Conservation (phyloP, 1,140 invertebrate species). For the Lineus longissimus region DNA sequence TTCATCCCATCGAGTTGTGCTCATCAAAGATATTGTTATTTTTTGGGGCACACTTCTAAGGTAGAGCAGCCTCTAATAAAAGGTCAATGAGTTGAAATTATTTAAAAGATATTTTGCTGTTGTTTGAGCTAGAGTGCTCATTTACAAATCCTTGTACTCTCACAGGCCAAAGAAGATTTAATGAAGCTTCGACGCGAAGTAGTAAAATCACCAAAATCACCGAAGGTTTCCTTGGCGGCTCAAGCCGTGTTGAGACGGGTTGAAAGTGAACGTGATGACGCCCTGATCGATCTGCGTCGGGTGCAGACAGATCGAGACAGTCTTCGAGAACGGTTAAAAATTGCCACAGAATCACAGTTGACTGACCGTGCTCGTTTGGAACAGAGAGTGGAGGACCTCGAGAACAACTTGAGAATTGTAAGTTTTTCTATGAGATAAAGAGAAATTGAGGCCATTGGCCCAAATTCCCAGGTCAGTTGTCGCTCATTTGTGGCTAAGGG, state of each 20-base stretch:
- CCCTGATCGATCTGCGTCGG: conserved; percentile 42
- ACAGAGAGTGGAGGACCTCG: conserved; percentile 49
- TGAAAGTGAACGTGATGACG: conserved; percentile 52
- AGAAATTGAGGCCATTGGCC: neutral
- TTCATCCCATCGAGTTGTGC: too few relatives aligned
- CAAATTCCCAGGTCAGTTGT: too few relatives aligned
- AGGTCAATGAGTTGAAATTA: too few relatives aligned
- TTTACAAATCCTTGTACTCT: too few relatives aligned
- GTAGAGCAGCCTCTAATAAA: too few relatives aligned
- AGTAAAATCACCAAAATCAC: conserved; percentile 45
- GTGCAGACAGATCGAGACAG: conserved; percentile 51
- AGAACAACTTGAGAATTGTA: conserved; percentile 30
- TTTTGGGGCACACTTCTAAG: too few relatives aligned
- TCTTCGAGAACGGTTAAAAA: conserved; percentile 51
- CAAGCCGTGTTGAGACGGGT: conserved; percentile 50
- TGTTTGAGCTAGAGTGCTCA: too few relatives aligned
- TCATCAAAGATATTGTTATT: too few relatives aligned
- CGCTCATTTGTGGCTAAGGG: too few relatives aligned
- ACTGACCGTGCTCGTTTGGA: conserved; percentile 52
- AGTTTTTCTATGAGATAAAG: conserved; percentile 9
- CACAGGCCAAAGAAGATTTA: conserved; percentile 49
- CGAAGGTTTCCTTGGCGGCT: conserved; percentile 50
- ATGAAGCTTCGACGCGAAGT: conserved; percentile 43
- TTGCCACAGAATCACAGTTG: conserved; percentile 57
- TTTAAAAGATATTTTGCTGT: too few relatives aligned